Conservation (phyloP, 1,140 invertebrate genomes). For the Tribolium castaneum region DNA sequence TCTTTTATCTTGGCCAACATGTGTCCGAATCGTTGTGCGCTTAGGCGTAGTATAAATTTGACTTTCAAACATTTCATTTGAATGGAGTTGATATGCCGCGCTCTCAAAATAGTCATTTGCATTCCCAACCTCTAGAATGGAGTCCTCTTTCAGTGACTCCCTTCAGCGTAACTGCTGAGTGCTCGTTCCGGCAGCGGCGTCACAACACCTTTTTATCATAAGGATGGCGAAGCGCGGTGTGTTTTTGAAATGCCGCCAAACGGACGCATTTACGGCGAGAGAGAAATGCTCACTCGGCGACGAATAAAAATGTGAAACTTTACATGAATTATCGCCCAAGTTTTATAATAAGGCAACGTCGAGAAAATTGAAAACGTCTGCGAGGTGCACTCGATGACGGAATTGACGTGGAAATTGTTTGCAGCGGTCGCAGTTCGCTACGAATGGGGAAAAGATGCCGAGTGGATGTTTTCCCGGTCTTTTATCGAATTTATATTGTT, state of each 20-base stretch:
- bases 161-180: not conserved
- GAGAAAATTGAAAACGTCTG: slow-evolving; percentile 21
- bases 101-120: slow-evolving; percentile 37
- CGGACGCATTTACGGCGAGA: not conserved
- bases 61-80: slow-evolving; percentile 37
- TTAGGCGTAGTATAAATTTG: slow-evolving; percentile 12
- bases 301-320: slow-evolving; percentile 7
- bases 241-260: slow-evolving; percentile 9
- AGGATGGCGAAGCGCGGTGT: not conserved
- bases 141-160: not conserved
- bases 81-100: slow-evolving; percentile 12
- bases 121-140: slow-evolving; percentile 34
- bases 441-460: not conserved
- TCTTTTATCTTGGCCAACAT: not conserved
- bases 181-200: slow-evolving; percentile 6
- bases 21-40: not conserved
- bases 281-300: not conserved
- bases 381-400: not conserved
- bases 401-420: slow-evolving; percentile 10
- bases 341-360: not conserved
- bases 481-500: not conserved
- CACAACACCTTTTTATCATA: slow-evolving; percentile 20
- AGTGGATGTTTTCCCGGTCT: not conserved
- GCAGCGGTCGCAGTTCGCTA: not conserved
- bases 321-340: slow-evolving; percentile 19